Base-by-base conservation (phyloP, 2,113 vertebrate species). In the Cygnus buccinator region DNA sequence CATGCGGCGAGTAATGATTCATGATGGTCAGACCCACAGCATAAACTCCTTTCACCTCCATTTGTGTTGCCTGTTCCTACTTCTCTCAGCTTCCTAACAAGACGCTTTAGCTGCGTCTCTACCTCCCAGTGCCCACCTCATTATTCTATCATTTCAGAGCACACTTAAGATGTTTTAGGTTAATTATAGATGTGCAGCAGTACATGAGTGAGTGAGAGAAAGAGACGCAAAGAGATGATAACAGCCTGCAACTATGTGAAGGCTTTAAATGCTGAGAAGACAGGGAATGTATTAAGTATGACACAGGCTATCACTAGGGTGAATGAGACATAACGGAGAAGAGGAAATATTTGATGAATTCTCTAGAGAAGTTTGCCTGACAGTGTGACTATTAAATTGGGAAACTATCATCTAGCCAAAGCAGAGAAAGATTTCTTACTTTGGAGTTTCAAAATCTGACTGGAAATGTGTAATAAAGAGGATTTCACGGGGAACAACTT, bases 141-240 rank as follows among this genome's bases (percentile, higher is more conserved):
- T 62, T 43, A 55, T 73, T 95, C 79, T 29, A 28, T 14, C 41
- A 55, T 94, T 94, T 70, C 89, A 85, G 54, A 0, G 2, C 77
- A 82, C 92, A 58, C 95, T 94, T 83, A 66, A 77, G 77, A 87
- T 76, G 59, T 72, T 93, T 87, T 25, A 89, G 67, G 91, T 94
- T 97, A 96, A 95, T 96, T 94, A 94, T 96, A 97, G 94, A 94
- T 66, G 37, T 84, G 67, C 44, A 81, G 57, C 46, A 70, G 83
- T 61, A 37, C 80, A 57, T 37, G 62, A 92, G 74, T 77, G 84
- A 94, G 88, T 73, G 94, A 84, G 67, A 88, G 67, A 86, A 71
- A 82, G 59, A 73, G 70, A 76, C 1, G 0, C 7, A 25, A 41
- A 68, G 35, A 90, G 83, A 81, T 90, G 41, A 95, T 94, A 95